These are phyloP conservation scores for Ecdyonurus torrentis DNA, from an alignment of 2,888 invertebrate species.

Conservation along the genomic window DNA sequence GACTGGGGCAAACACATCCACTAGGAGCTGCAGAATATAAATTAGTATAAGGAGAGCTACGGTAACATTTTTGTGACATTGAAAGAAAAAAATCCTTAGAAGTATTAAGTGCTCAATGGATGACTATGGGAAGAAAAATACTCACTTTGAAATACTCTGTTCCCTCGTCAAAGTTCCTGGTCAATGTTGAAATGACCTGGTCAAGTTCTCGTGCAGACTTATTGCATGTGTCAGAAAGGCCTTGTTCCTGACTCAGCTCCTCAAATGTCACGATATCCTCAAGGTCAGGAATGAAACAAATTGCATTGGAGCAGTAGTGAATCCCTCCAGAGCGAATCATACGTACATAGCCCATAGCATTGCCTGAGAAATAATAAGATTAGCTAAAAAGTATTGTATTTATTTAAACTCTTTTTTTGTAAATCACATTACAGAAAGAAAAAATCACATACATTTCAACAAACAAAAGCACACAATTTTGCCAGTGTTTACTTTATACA, in stretches of 20 bases:
- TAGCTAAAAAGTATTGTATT: no score
- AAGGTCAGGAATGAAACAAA: slow-evolving; percentile 73
- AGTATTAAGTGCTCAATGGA: no score
- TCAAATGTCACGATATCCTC: slow-evolving; percentile 46
- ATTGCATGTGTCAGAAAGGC: slow-evolving; percentile 39
- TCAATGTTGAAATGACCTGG: slow-evolving; percentile 56
- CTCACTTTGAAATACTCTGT: slow-evolving; percentile 65
- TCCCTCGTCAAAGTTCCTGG: slow-evolving; percentile 70
- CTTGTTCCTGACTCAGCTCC: slow-evolving; percentile 40
- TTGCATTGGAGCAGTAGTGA: slow-evolving; percentile 80
- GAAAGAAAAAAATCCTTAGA: no score
- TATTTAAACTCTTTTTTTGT: no score
- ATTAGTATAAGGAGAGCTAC: not conserved
- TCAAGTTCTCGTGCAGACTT: slow-evolving; percentile 56
- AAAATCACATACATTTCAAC: no score
- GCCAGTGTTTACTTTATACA: slow-evolving; percentile 12
- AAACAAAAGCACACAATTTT: no score
- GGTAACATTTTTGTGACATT: no score
- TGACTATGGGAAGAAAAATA: no score
- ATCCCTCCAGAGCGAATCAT: slow-evolving; percentile 86
- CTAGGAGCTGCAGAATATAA: slow-evolving; percentile 43
- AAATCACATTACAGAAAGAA: no score
- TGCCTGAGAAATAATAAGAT: slow-evolving; percentile 37
- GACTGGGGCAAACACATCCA: slow-evolving; percentile 82
- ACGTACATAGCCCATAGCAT: slow-evolving; percentile 90